phyloP scores from a whole-genome alignment of 2,888 invertebrate species.

The Andrena minutula region DNA sequence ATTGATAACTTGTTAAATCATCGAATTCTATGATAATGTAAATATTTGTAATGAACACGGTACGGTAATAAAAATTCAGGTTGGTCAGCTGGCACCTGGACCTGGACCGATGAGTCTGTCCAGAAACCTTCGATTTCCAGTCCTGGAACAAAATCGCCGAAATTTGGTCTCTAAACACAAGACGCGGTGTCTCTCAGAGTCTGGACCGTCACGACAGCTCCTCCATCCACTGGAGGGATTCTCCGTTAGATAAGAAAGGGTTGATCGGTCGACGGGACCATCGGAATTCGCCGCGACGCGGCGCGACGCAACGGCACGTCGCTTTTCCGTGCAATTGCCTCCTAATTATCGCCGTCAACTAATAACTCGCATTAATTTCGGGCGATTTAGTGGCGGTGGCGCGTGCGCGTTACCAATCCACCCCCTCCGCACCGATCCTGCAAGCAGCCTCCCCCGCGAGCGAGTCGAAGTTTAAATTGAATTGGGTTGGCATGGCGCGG shows the following conservation, averaged over 20 bases:
- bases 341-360: conserved; percentile 84
- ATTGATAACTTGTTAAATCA: no score
- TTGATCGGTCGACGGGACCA: conserved; percentile 52
- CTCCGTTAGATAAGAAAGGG: conserved; percentile 54
- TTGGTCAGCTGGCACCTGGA: no score
- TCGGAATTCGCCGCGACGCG: conserved; percentile 59
- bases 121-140: no score
- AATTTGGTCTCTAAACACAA: neutral
- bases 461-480: conserved; percentile 84
- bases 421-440: conserved; percentile 50
- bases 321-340: conserved; percentile 84
- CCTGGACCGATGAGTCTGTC: no score
- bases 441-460: conserved; percentile 60
- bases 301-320: conserved; percentile 61
- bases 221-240: neutral
- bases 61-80: no score
- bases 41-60: no score
- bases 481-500: conserved; percentile 81
- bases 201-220: neutral
- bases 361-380: conserved; percentile 85
- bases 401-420: conserved; percentile 73
- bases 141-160: no score
- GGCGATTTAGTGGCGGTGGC: conserved; percentile 82
- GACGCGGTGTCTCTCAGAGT: neutral
- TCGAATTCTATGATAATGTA: no score